Evolutionary conservation across 2,888 invertebrate species (phyloP), one percentile per base, ranked within the genome.

Genomic region (Apoda limacodes): DNA sequence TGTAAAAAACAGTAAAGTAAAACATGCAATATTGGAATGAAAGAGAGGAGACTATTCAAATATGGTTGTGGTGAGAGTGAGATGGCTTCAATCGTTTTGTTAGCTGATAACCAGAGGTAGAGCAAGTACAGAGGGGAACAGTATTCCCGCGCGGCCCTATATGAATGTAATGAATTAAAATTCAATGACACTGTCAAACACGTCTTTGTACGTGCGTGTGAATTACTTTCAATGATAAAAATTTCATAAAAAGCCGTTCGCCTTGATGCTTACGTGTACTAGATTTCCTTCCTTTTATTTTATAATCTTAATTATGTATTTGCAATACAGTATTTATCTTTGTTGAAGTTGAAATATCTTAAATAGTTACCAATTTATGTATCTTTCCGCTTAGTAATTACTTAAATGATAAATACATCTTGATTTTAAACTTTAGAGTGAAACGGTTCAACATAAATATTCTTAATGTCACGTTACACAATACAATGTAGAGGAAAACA

Each of bases 41-140:
- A 60, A 61, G 70, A 57, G 75, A 76, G 55, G 52, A 61, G 46
- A 45, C 48, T 62, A 71, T 61, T 55, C 52, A 59, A 63, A 63
- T 68, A 66, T 63, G 59, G 51, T 41, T 49, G 45, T 43, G 37
- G 69, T 48, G 40, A 50, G 69, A 80, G 59, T 48, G 65, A 61
- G 80, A 76, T 59, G 55, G 67, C 55, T 52, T 62, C 50, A 60
- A 61, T 66, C 76, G 71, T 76, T 78, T 80, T 75, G 76, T 78
- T 72, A 78, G 75, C 74, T 78, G 80, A 80, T 80, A 80, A 78
- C 74, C 74, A 72, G 70, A 74, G 68, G 64, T 67, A 71, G 70
- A 60, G 61, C 70, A 67, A 70, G 64, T 64, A 67, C 64, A 69
- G 71, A 71, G 78, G 76, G 76, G 76, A 72, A 74, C 70, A 69